A percentile compares a stretch with the other conserved stretches of the same genome.
These are phyloP conservation scores for Pollenia angustigena DNA, from an alignment of 2,888 invertebrate genomes.

Conservation along the genomic window DNA sequence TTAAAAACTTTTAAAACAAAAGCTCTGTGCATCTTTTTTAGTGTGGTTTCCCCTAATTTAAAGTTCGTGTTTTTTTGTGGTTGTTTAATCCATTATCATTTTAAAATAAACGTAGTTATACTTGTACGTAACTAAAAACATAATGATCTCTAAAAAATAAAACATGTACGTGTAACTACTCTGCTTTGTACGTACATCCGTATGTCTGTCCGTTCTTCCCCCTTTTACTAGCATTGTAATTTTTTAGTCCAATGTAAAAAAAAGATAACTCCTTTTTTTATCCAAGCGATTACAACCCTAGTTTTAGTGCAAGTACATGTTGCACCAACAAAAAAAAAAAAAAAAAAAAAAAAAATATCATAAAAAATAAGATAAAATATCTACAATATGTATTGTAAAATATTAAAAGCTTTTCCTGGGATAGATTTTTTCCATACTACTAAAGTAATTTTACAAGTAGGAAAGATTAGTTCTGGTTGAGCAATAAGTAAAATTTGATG, in stretches of 20 bases:
- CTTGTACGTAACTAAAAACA: conserved; percentile 59
- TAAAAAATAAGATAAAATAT: conserved; percentile 45
- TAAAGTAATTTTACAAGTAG: background rate
- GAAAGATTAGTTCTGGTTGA: conserved; percentile 31
- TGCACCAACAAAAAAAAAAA: conserved; percentile 21
- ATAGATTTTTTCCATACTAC: background rate
- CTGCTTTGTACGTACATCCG: background rate
- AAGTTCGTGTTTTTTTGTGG: conserved; percentile 10
- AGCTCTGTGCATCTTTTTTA: background rate
- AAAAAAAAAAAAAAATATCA: background rate
- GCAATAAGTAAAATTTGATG: conserved; percentile 59
- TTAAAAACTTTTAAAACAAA: background rate
- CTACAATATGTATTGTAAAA: conserved; percentile 60
- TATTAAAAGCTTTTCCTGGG: conserved; percentile 63
- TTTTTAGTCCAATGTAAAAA: conserved; percentile 6
- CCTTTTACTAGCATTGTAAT: conserved; percentile 18
- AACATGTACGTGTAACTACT: conserved; percentile 57
- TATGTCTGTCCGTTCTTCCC: background rate
- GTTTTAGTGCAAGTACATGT: conserved; percentile 59
- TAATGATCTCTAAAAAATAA: conserved; percentile 59
- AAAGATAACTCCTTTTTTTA: conserved; percentile 42
- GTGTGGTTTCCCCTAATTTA: background rate
- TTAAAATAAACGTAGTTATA: conserved; percentile 40
- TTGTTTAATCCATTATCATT: conserved; percentile 43
- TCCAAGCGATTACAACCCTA: conserved; percentile 34